These are phyloP conservation scores for Pseudonaja textilis DNA, from an alignment of 2,113 vertebrate species.

Conservation along the genomic window DNA sequence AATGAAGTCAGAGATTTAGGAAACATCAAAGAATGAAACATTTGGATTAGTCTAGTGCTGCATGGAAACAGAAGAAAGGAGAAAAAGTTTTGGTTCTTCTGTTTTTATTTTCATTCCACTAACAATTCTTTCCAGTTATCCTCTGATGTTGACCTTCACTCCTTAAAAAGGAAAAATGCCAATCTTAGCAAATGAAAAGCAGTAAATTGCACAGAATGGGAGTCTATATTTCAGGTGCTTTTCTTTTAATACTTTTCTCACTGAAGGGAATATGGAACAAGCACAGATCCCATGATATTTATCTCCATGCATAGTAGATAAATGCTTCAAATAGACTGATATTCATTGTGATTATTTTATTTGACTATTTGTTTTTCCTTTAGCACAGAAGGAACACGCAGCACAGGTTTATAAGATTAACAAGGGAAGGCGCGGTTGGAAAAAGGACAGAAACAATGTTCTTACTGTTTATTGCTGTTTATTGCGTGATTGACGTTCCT, in stretches of 20 bases:
- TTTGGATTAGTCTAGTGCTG: conserved; percentile 17
- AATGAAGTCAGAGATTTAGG: conserved; percentile 23
- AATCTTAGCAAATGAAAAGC: neutral
- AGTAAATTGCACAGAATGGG: neutral
- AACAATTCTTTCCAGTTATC: neutral
- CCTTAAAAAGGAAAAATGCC: neutral
- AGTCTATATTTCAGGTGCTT: neutral
- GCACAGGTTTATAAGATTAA: neutral
- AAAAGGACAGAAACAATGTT: neutral
- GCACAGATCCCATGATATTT: neutral
- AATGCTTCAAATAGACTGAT: neutral
- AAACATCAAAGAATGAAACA: conserved; percentile 22
- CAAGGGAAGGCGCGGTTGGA: neutral
- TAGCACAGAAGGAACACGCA: neutral
- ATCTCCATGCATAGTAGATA: neutral
- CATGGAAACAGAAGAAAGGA: neutral
- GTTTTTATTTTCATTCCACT: neutral
- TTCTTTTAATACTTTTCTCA: neutral
- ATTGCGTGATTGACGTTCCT: neutral
- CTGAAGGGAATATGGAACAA: neutral
- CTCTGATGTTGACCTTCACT: conserved; percentile 14
- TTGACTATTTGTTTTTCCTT: neutral
- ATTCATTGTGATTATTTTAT: neutral
- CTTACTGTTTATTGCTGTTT: neutral
- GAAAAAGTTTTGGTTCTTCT: neutral